Evolutionary conservation across 2,888 invertebrate species (phyloP).

Genomic region (Sinohyriopsis cumingii): DNA sequence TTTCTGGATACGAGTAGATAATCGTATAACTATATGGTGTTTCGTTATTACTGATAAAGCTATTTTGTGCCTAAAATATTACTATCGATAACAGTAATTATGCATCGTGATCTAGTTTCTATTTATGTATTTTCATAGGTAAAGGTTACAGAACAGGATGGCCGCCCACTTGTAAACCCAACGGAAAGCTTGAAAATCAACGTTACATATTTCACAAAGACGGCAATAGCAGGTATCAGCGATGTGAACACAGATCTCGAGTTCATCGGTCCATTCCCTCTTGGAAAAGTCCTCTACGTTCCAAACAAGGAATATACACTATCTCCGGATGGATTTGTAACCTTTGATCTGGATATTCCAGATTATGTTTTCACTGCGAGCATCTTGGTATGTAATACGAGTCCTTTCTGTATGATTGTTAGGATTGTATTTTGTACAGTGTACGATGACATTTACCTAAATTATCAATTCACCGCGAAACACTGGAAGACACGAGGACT

Average conservation of each 20-base stretch:
- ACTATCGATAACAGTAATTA: too few species aligned
- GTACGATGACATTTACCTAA: too few species aligned
- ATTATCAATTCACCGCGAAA: too few species aligned
- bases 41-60: too few species aligned
- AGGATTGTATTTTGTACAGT: too few species aligned
- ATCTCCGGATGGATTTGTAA: conserved; percentile 25
- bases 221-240: neutral
- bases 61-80: too few species aligned
- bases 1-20: too few species aligned
- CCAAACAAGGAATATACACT: conserved; percentile 12
- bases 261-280: conserved; percentile 22
- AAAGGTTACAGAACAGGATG: conserved; percentile 45
- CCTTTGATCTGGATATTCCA: conserved; percentile 33
- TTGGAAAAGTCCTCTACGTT: conserved; percentile 17
- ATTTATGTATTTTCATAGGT: conserved; percentile 24
- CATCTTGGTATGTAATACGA: conserved; percentile 27
- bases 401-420: too few species aligned
- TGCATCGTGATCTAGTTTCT: too few species aligned
- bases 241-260: neutral
- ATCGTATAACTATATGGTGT: too few species aligned
- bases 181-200: conserved; percentile 25
- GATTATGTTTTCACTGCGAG: conserved; percentile 27
- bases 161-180: conserved; percentile 31
- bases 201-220: conserved; percentile 42
- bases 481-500: too few species aligned